Percentiles rank a stretch among this genome's conserved stretches.
These are phyloP conservation scores for Halotydeus destructor DNA, from an alignment of 1,140 invertebrate species.

Conservation along the genomic window DNA sequence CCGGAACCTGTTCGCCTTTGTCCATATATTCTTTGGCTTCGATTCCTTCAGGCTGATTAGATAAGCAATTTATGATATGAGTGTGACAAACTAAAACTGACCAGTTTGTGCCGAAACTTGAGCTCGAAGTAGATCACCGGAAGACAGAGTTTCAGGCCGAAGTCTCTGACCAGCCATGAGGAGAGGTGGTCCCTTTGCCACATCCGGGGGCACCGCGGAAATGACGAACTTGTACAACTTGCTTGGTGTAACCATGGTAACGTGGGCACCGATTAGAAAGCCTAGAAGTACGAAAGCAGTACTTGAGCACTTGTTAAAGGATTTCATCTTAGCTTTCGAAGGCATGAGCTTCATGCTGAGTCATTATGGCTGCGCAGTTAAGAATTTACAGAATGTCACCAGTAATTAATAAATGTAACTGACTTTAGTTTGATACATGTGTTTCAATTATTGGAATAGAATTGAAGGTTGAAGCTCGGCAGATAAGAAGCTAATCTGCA, in stretches of 20 bases:
- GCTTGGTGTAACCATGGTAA: not conserved
- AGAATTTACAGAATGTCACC: too few relatives aligned
- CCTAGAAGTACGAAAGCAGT: too few relatives aligned
- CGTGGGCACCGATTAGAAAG: too few relatives aligned
- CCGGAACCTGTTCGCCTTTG: slow-evolving; percentile 63
- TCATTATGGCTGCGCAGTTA: too few relatives aligned
- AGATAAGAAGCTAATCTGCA: too few relatives aligned
- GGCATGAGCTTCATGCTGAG: too few relatives aligned
- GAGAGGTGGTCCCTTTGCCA: slow-evolving; percentile 88
- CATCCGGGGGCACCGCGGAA: slow-evolving; percentile 56
- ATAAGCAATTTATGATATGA: not conserved
- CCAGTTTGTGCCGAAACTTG: slow-evolving; percentile 54
- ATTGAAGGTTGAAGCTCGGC: too few relatives aligned
- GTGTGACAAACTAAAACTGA: slow-evolving; percentile 19
- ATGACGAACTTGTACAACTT: slow-evolving; percentile 21
- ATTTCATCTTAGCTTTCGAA: too few relatives aligned
- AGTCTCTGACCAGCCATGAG: slow-evolving; percentile 60
- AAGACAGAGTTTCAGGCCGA: slow-evolving; percentile 63
- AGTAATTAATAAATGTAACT: too few relatives aligned
- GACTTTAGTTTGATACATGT: too few relatives aligned
- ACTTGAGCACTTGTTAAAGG: too few relatives aligned
- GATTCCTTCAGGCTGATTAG: slow-evolving; percentile 36
- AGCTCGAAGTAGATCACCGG: slow-evolving; percentile 66
- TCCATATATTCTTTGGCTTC: slow-evolving; percentile 54
- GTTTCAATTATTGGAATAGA: too few relatives aligned